Base-by-base conservation (phyloP, 2,888 invertebrate species). In the Clanis bilineata region DNA sequence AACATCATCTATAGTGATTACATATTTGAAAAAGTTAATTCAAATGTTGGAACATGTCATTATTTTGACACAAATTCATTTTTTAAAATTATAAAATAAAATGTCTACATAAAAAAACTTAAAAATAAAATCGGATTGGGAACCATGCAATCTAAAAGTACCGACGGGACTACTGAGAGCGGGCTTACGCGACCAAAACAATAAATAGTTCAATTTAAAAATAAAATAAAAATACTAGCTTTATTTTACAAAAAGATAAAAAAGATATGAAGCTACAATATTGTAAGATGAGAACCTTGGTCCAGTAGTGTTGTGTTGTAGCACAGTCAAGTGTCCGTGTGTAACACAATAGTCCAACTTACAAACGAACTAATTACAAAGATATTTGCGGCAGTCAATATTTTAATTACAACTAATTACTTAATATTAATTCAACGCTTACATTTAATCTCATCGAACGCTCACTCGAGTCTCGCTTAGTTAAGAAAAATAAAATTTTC, bases 341-440 rank as follows among this genome's bases (percentile, higher is more conserved):
- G 76, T 51, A 77, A 56, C 68, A 66, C 67, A 58, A 59, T 57
- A 66, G 73, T 74, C 77, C 69, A 73, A 69, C 74, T 75, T 72
- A 72, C 41, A 41, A 56, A 41, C 25, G 47, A 47, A 58, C 51
- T 58, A 58, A 28, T 39, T 51, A 51, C 51, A 51, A 58, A 23
- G 51, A 51, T 58, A 28, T 39, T 79, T 68, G 71, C 76, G 78
- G 80, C 82, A 84, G 84, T 85, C 82, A 77, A 76, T 79, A 73
- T 68, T 70, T 74, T 72, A 43, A 70, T 72, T 70, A 74, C 66
- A 74, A 71, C 75, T 80, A 77, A 74, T 73, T 71, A 68, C 79
- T 83, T 85, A 87, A 70, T 60, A 86, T 76, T 85, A 85, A 76
- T 83, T 76, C 78, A 89, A 88, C 86, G 83, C 87, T 87, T 89